Conservation (phyloP, 2,888 invertebrate species). For the Zaprionus lineosus region DNA sequence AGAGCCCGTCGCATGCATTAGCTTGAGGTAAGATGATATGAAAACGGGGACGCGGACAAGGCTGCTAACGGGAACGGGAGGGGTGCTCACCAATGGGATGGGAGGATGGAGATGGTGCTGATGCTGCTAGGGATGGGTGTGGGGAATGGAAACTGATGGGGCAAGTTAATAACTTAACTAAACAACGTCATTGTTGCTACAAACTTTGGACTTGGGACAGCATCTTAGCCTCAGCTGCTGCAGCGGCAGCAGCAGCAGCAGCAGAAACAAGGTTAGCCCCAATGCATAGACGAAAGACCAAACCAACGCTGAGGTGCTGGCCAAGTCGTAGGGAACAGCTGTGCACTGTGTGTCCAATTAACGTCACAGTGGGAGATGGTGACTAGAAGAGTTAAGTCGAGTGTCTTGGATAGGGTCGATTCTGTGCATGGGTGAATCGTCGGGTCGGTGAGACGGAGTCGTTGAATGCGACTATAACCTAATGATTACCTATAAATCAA, state of each 20-base stretch:
- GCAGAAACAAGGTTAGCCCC: conserved; percentile 9
- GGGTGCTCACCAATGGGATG: no score
- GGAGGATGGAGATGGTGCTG: no score
- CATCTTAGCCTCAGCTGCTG: conserved; percentile 10
- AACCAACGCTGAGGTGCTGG: conserved; percentile 9
- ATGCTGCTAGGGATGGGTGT: no score
- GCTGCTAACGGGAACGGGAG: no score
- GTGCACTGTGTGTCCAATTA: conserved; percentile 70
- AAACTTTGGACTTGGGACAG: conserved; percentile 30
- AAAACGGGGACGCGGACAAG: no score
- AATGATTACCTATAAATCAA: conserved; percentile 80
- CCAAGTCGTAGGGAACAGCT: conserved; percentile 48
- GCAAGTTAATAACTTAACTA: conserved; percentile 77
- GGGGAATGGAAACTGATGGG: conserved; percentile 17
- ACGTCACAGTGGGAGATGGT: conserved; percentile 74
- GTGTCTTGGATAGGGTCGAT: conserved; percentile 17
- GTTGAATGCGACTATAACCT: conserved; percentile 72
- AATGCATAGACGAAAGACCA: conserved; percentile 1
- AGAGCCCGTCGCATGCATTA: conserved; percentile 27
- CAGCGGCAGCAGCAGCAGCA: conserved; percentile 7
- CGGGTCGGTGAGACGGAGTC: conserved; percentile 20
- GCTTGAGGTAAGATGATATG: no score
- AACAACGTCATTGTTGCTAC: conserved; percentile 70
- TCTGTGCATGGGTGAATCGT: no score
- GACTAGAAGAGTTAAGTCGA: conserved; percentile 5